Evolutionary conservation across 2,797 vertebrate species (phyloP).

Genomic region (Crocodylus rhombifer): DNA sequence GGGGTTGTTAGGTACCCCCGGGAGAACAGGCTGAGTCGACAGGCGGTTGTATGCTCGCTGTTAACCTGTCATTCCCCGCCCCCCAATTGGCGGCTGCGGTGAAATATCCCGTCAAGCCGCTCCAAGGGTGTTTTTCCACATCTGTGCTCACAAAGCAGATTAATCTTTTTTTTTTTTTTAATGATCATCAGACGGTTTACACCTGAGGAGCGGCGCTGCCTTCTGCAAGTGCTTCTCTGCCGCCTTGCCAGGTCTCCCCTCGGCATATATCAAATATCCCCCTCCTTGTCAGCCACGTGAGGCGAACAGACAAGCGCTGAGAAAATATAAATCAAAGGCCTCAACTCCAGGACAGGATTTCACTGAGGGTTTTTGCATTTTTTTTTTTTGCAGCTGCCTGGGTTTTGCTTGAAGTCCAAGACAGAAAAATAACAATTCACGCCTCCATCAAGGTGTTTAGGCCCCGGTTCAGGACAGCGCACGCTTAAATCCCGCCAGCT

Average conservation of each 20-base stretch:
- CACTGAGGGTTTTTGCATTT: neutral
- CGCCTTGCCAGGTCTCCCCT: conserved; percentile 74
- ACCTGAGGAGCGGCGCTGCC: conserved; percentile 73
- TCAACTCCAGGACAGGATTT: conserved; percentile 49
- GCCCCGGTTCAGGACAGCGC: neutral
- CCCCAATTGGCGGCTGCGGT: conserved; percentile 18
- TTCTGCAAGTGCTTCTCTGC: conserved; percentile 42
- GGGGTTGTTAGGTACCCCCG: conserved; percentile 26
- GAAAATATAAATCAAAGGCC: conserved; percentile 75
- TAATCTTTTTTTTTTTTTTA: conserved; percentile 71
- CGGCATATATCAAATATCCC: conserved; percentile 72
- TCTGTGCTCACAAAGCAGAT: conserved; percentile 65
- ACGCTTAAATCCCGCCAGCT: neutral
- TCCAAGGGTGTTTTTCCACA: conserved; percentile 72
- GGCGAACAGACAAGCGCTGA: conserved; percentile 71
- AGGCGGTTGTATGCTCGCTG: conserved; percentile 51
- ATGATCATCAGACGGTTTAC: conserved; percentile 68
- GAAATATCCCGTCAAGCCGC: conserved; percentile 58
- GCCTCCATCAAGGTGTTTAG: conserved; percentile 1
- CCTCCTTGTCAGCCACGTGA: conserved; percentile 75
- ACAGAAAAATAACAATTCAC: conserved; percentile 44
- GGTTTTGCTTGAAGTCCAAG: conserved; percentile 28
- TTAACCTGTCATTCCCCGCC: conserved; percentile 65
- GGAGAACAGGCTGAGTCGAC: conserved; percentile 39
- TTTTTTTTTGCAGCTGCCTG: conserved; percentile 22